phyloP scores from a whole-genome alignment of 2,113 vertebrate species.

The Gasterosteus aculeatus region DNA sequence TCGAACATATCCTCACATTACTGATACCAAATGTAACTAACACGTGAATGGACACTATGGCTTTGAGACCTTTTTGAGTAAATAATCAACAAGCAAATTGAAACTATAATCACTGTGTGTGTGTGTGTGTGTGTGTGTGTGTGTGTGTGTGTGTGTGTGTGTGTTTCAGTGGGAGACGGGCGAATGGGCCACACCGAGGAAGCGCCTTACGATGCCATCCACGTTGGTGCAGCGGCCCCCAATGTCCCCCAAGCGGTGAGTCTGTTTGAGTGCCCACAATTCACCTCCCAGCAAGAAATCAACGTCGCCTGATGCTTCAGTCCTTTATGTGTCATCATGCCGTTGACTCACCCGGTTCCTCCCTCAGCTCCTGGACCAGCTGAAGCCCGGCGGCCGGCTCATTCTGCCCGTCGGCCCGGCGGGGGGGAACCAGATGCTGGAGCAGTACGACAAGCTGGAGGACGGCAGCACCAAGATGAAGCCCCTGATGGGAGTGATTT shows the following conservation, averaged over 20 bases:
- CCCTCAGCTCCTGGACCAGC: slow-evolving; percentile 93
- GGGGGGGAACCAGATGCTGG: slow-evolving; percentile 98
- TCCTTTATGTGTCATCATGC: background rate
- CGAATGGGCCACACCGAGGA: slow-evolving; percentile 89
- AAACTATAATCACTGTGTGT: background rate
- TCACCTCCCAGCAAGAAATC: background rate
- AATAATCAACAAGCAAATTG: background rate
- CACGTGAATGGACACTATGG: background rate
- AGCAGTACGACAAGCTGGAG: slow-evolving; percentile 98
- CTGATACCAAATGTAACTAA: background rate
- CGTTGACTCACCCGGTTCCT: slow-evolving; percentile 20
- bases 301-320: background rate
- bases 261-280: slow-evolving; percentile 36
- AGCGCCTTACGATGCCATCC: slow-evolving; percentile 97
- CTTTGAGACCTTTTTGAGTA: background rate
- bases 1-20: background rate
- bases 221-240: slow-evolving; percentile 95
- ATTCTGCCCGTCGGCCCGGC: slow-evolving; percentile 97
- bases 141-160: slow-evolving; percentile 33
- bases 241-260: slow-evolving; percentile 95
- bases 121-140: slow-evolving; percentile 57
- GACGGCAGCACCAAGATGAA: slow-evolving; percentile 99
- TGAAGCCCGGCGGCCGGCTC: slow-evolving; percentile 97
- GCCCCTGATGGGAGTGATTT: slow-evolving; percentile 99
- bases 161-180: slow-evolving; percentile 94